Evolutionary conservation across 2,888 invertebrate species (phyloP), one percentile per base, ranked within the genome.

Genomic region (Andrena trimmerana): DNA sequence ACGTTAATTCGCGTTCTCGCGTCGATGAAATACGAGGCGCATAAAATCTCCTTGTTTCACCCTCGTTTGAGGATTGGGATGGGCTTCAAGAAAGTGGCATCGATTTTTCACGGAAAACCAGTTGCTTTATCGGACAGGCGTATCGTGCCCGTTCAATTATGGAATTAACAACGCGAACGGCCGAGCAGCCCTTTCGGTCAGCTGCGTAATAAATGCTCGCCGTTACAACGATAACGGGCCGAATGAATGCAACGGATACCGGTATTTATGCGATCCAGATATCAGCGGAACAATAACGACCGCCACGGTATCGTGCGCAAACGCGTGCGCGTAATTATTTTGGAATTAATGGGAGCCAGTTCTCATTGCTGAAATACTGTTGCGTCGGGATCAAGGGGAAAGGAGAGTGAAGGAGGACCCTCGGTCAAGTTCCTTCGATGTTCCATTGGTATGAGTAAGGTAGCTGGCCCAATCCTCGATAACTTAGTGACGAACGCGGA

Each of bases 231-330:
- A 88, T 88, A 88, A 88, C 88, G 89, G 88, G 73, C 33, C 68
- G 83, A 88, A 88, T 88, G 88, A 89, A 89, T 88, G 84, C 88
- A 89, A 86, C 88, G 89, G 88, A 88, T 88, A 88, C 77, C 84
- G 84, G 86, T 88, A 88, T 88, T 88, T 88, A 88, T 88, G 89
- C 88, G 89, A 88, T 89, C 88, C 84, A 89, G 88, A 88, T 88
- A 88, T 89, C 89, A 83, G 83, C 72, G 80, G 84, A 89, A 88
- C 86, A 89, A 89, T 89, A 88, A 89, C 89, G 88, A 71, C 77
- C 82, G 67, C 70, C 70, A 57, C 71, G 74, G 77, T 88, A 88
- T 89, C 88, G 81, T 67, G 79, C 76, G 78, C 82, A 66, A 77
- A 63, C 76, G 83, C 89, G 81, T 76, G 79, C 81, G 84, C 84